phyloP scores from a whole-genome alignment of 2,797 vertebrate species.

The Caiman crocodilus region DNA sequence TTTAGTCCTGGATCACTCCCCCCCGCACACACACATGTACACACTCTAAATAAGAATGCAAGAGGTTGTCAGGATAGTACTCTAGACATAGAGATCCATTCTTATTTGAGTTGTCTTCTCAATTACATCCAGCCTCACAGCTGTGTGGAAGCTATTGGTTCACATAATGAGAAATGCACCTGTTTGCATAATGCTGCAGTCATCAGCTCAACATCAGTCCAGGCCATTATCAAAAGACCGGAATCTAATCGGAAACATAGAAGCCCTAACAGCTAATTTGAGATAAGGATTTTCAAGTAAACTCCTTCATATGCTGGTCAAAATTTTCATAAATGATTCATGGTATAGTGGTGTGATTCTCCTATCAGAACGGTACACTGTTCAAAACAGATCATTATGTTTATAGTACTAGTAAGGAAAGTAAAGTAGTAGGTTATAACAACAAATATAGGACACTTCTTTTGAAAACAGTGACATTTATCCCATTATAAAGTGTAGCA shows the following conservation, averaged over 20 bases:
- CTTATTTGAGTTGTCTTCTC: neutral
- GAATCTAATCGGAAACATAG: neutral
- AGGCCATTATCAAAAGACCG: neutral
- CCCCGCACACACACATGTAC: too few relatives aligned
- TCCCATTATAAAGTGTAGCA: neutral
- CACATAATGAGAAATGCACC: neutral
- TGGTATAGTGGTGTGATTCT: neutral
- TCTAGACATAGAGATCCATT: neutral
- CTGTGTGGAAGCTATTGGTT: neutral
- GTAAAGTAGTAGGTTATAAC: neutral
- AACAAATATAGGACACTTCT: neutral
- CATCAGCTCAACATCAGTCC: neutral
- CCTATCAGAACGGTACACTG: neutral
- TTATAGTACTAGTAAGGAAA: neutral
- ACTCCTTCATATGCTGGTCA: neutral
- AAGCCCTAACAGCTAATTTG: neutral
- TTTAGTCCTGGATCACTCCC: neutral
- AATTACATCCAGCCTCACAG: neutral
- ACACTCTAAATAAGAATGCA: fast-evolving
- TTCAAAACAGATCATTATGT: neutral
- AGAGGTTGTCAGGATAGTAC: neutral
- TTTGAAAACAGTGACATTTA: neutral
- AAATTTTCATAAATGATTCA: neutral
- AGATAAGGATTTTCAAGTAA: neutral
- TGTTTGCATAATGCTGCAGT: neutral